Percentiles rank a stretch among this genome's conserved stretches.
Conservation (phyloP, 2,797 vertebrate genomes). For the Cuculus canorus region DNA sequence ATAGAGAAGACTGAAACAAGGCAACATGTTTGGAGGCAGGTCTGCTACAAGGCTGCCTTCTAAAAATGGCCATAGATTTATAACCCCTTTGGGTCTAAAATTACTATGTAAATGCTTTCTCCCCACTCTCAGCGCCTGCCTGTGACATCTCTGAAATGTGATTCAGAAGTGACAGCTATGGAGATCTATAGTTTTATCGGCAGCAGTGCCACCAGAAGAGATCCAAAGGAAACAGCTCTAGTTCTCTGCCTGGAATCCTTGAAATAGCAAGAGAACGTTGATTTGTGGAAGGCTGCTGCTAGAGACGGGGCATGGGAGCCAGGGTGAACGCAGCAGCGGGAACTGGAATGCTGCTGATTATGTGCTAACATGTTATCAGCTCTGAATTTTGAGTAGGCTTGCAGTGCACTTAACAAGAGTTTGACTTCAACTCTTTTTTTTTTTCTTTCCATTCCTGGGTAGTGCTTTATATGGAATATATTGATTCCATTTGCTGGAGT, state of each 20-base stretch:
- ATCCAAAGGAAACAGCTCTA: not conserved
- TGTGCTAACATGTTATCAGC: not conserved
- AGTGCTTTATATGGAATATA: slow-evolving; percentile 48
- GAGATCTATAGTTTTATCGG: not conserved
- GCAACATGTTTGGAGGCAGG: not conserved
- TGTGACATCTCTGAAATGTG: not conserved
- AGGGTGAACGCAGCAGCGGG: not conserved
- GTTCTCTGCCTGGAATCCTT: not conserved
- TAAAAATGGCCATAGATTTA: slow-evolving; percentile 11
- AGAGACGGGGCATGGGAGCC: not conserved
- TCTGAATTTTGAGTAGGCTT: slow-evolving; percentile 8
- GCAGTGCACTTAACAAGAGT: not conserved
- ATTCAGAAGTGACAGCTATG: not conserved
- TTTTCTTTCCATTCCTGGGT: not conserved
- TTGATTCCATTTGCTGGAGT: slow-evolving; percentile 65
- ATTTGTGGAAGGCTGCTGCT: not conserved
- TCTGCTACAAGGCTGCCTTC: not conserved
- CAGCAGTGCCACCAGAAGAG: not conserved
- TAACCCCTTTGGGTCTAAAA: slow-evolving; percentile 45
- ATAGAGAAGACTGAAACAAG: not conserved
- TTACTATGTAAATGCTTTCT: slow-evolving; percentile 40
- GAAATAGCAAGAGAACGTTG: not conserved
- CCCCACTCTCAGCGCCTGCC: not conserved
- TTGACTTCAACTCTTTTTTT: not conserved
- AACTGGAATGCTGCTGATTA: not conserved